phyloP scores from a whole-genome alignment of 2,888 invertebrate species.

The Drosophila nigricruria region DNA sequence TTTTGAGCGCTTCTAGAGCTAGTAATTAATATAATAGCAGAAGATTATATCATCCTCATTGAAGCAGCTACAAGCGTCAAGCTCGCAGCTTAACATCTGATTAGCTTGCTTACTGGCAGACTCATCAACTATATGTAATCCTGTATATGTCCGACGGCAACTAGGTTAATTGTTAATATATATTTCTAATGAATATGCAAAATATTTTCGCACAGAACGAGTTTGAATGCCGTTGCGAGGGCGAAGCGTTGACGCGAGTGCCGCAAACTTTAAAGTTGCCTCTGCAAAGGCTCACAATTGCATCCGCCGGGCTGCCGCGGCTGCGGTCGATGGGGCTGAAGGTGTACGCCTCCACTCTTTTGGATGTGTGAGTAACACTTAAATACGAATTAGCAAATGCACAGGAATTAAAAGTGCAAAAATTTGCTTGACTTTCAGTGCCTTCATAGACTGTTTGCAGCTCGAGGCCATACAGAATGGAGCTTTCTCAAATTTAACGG shows the following conservation, averaged over 20 bases:
- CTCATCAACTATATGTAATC: neutral
- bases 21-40: too few species aligned
- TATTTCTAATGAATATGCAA: neutral
- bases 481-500: slow-evolving; percentile 81
- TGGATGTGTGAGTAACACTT: slow-evolving; percentile 82
- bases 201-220: slow-evolving; percentile 73
- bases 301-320: slow-evolving; percentile 82
- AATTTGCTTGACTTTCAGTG: slow-evolving; percentile 49
- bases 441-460: slow-evolving; percentile 80
- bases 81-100: neutral
- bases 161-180: neutral
- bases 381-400: neutral
- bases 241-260: slow-evolving; percentile 82
- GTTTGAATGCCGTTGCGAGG: slow-evolving; percentile 84
- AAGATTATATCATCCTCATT: neutral
- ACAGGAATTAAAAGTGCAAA: neutral
- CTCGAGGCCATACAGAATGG: slow-evolving; percentile 83
- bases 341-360: slow-evolving; percentile 80
- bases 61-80: neutral
- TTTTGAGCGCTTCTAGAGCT: too few species aligned
- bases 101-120: neutral
- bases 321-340: slow-evolving; percentile 83
- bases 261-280: slow-evolving; percentile 83
- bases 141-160: neutral
- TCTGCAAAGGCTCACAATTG: slow-evolving; percentile 83